Conservation (phyloP, 2,113 vertebrate species). For the Amblyornis subalaris region DNA sequence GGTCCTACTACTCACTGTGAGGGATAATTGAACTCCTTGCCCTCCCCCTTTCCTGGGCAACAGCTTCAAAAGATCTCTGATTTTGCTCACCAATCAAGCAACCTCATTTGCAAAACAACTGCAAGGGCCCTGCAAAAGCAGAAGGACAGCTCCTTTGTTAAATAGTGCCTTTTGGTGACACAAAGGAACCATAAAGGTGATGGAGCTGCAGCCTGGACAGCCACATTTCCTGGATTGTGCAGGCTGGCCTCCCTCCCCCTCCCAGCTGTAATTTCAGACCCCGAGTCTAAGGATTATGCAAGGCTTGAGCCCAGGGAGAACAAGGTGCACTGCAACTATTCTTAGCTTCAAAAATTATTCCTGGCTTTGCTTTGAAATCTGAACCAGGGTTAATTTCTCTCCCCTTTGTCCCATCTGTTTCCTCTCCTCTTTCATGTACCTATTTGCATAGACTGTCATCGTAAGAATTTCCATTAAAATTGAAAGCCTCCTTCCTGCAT, state of each 20-base stretch:
- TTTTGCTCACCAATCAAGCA: slow-evolving; percentile 54
- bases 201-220: slow-evolving; percentile 6
- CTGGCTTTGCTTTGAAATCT: slow-evolving; percentile 53
- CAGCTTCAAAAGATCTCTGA: slow-evolving; percentile 55
- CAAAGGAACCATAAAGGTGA: slow-evolving; percentile 56
- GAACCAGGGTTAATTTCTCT: slow-evolving; percentile 48
- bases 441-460: slow-evolving; percentile 64
- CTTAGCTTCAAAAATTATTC: slow-evolving; percentile 51
- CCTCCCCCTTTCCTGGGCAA: slow-evolving; percentile 36
- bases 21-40: background rate
- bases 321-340: slow-evolving; percentile 46
- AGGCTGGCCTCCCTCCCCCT: background rate
- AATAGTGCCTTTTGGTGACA: slow-evolving; percentile 19
- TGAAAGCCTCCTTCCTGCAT: slow-evolving; percentile 63
- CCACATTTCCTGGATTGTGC: background rate
- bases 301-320: background rate
- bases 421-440: slow-evolving; percentile 61
- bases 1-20: background rate
- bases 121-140: slow-evolving; percentile 21
- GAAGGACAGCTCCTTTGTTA: slow-evolving; percentile 32
- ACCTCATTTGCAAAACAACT: slow-evolving; percentile 65
- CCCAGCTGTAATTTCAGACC: background rate
- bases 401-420: slow-evolving; percentile 44
- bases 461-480: slow-evolving; percentile 62
- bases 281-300: background rate